These are phyloP conservation scores for Microcebus murinus DNA, from an alignment of 2,113 vertebrate genomes.

Conservation along the genomic window DNA sequence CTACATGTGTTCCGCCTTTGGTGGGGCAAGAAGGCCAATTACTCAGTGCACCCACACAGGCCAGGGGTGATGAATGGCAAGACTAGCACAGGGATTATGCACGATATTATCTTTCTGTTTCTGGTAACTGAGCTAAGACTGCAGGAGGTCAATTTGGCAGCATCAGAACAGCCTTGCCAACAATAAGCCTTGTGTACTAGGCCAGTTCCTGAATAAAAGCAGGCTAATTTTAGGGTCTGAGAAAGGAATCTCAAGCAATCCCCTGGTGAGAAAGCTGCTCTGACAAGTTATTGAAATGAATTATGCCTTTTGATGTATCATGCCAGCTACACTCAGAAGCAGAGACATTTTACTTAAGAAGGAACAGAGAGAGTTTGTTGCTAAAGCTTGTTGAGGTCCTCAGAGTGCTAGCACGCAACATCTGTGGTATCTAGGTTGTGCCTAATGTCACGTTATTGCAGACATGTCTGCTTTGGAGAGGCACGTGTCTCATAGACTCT, in stretches of 20 bases:
- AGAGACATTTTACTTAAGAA: background rate
- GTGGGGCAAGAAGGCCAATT: background rate
- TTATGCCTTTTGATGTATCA: background rate
- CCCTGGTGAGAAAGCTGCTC: background rate
- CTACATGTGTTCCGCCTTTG: background rate
- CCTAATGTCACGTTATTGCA: background rate
- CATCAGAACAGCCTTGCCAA: background rate
- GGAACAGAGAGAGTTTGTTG: background rate
- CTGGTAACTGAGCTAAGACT: background rate
- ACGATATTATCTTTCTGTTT: background rate
- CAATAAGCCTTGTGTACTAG: background rate
- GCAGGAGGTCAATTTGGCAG: background rate
- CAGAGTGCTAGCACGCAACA: background rate
- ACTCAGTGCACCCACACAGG: background rate
- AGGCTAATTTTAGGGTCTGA: background rate
- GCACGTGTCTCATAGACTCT: background rate
- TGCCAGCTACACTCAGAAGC: background rate
- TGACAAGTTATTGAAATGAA: slow-evolving; percentile 33
- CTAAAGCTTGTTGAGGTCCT: background rate
- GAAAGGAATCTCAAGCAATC: background rate
- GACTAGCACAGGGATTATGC: background rate
- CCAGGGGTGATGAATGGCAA: background rate
- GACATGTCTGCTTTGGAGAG: background rate
- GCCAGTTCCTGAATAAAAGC: background rate
- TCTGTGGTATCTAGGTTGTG: background rate